Evolutionary conservation across 2,888 invertebrate species (phyloP).

Genomic region (Hirtodrosophila confusa): DNA sequence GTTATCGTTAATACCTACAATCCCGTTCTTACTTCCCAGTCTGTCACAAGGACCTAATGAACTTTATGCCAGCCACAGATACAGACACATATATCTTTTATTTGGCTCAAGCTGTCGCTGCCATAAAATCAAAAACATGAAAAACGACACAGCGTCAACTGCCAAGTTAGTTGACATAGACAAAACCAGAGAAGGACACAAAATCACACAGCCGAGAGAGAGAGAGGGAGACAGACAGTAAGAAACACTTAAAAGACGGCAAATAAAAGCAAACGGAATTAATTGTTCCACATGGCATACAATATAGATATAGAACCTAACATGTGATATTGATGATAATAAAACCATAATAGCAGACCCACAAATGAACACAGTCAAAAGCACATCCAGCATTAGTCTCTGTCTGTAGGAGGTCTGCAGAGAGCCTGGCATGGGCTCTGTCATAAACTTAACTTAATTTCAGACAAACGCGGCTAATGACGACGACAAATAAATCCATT

Average conservation of each 20-base stretch:
- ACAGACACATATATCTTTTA: slow-evolving; percentile 37
- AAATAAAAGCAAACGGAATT: slow-evolving; percentile 71
- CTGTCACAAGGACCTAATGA: slow-evolving; percentile 56
- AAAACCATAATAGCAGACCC: slow-evolving; percentile 71
- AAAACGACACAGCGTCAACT: slow-evolving; percentile 49
- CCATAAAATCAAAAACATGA: slow-evolving; percentile 79
- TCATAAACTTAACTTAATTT: slow-evolving; percentile 76
- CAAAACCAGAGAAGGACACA: slow-evolving; percentile 10
- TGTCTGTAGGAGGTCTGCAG: slow-evolving; percentile 29
- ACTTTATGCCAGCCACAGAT: slow-evolving; percentile 55
- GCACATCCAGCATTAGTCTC: slow-evolving; percentile 11
- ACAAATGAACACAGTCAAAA: slow-evolving; percentile 42
- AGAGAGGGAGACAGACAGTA: slow-evolving; percentile 18
- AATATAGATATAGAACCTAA: slow-evolving; percentile 47
- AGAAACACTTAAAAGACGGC: slow-evolving; percentile 65
- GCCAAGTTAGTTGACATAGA: slow-evolving; percentile 35
- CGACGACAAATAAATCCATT: slow-evolving; percentile 66
- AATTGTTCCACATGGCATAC: slow-evolving; percentile 68
- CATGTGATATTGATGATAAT: slow-evolving; percentile 79
- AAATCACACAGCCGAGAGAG: too few species aligned
- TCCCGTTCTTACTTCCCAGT: neutral
- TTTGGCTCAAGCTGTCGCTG: slow-evolving; percentile 69
- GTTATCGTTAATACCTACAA: slow-evolving; percentile 11
- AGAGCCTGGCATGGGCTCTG: slow-evolving; percentile 34
- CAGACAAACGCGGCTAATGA: slow-evolving; percentile 77